Conservation (phyloP, 2,888 invertebrate species). For the Augiades crinisus region DNA sequence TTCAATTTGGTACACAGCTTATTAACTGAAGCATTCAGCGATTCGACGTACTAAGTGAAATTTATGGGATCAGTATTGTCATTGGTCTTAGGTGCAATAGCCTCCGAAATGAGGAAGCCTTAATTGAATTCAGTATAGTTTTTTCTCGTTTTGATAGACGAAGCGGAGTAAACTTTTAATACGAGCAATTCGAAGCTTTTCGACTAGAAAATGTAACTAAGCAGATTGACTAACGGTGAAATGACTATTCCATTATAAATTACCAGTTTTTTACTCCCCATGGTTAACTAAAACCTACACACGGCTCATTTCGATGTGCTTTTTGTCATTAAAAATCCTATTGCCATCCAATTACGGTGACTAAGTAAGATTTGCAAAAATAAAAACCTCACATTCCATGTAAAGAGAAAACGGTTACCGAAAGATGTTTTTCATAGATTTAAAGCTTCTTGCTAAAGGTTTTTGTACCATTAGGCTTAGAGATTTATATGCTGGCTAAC, state of each 20-base stretch:
- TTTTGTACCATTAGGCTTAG: too few relatives aligned
- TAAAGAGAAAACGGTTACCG: too few relatives aligned
- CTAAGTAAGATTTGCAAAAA: too few relatives aligned
- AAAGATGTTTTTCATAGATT: too few relatives aligned
- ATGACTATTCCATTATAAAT: slow-evolving; percentile 29
- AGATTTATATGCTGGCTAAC: too few relatives aligned
- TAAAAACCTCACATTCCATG: too few relatives aligned
- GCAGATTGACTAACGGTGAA: slow-evolving; percentile 37
- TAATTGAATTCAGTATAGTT: slow-evolving; percentile 71
- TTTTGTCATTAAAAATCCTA: slow-evolving; percentile 4
- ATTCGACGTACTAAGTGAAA: slow-evolving; percentile 65
- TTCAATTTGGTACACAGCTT: slow-evolving; percentile 68
- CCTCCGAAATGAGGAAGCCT: slow-evolving; percentile 60
- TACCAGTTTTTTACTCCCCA: slow-evolving; percentile 19
- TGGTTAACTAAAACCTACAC: slow-evolving; percentile 15
- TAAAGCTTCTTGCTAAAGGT: too few relatives aligned
- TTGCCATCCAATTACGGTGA: background rate
- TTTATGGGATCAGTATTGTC: slow-evolving; percentile 64
- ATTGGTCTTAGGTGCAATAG: slow-evolving; percentile 57
- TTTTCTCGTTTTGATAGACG: slow-evolving; percentile 50
- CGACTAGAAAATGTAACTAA: slow-evolving; percentile 34
- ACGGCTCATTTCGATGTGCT: slow-evolving; percentile 1
- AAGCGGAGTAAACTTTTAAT: slow-evolving; percentile 46
- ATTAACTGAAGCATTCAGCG: slow-evolving; percentile 61
- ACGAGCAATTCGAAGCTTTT: slow-evolving; percentile 32